phyloP scores from a whole-genome alignment of 2,888 invertebrate genomes.

The Leistus spinibarbis region DNA sequence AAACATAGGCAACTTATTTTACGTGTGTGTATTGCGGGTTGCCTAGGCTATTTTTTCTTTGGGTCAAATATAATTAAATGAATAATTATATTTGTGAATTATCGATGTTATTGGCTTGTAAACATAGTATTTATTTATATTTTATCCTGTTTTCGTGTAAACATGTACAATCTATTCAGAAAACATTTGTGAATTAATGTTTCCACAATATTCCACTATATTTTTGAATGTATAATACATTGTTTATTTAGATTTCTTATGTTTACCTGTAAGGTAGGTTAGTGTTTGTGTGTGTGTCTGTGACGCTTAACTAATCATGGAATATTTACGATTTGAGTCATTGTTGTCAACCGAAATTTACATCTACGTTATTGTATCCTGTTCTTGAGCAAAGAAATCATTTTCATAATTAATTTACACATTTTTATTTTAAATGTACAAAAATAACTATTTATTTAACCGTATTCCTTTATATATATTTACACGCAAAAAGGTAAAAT shows the following conservation, averaged over 20 bases:
- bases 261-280: constrained; percentile 7
- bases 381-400: not conserved
- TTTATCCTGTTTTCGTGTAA: too few relatives aligned
- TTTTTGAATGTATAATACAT: not conserved
- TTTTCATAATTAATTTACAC: not conserved
- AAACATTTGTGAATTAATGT: too few relatives aligned
- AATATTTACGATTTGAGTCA: not conserved
- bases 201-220: too few relatives aligned
- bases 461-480: too few relatives aligned
- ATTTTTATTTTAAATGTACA: not conserved
- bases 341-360: not conserved
- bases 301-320: not conserved
- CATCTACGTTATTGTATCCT: not conserved
- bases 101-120: too few relatives aligned
- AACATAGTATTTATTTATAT: too few relatives aligned
- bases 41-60: not conserved
- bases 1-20: not conserved
- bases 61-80: not conserved
- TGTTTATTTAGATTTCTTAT: not conserved
- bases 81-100: not conserved
- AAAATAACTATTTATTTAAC: too few relatives aligned
- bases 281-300: too few relatives aligned
- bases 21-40: not conserved
- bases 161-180: too few relatives aligned
- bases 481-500: not conserved